phyloP scores from a whole-genome alignment of 2,113 vertebrate species.

The Uropsilus gracilis region DNA sequence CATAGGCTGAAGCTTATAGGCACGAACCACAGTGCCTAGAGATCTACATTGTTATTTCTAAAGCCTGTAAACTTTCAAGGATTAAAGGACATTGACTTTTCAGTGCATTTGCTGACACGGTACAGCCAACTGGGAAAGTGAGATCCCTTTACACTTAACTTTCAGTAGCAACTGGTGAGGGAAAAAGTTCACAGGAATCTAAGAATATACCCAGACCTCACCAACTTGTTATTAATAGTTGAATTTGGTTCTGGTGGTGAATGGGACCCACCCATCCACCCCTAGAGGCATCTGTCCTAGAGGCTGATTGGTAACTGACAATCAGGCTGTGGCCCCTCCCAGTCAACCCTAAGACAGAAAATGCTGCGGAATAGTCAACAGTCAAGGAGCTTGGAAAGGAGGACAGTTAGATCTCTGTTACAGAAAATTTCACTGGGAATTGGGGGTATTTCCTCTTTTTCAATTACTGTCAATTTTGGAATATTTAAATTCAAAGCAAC shows the following conservation, averaged over 20 bases:
- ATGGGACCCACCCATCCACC: too few relatives aligned
- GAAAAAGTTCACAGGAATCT: not conserved
- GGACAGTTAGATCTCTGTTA: not conserved
- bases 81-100: not conserved
- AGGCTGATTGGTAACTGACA: not conserved
- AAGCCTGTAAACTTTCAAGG: not conserved
- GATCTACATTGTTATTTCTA: too few relatives aligned
- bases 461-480: not conserved
- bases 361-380: not conserved
- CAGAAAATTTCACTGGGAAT: not conserved
- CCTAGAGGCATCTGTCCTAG: not conserved
- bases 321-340: not conserved
- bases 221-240: slow-evolving; percentile 6
- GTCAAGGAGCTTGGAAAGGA: not conserved
- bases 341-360: not conserved
- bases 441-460: not conserved
- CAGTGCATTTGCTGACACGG: not conserved
- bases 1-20: too few relatives aligned
- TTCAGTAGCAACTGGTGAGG: not conserved
- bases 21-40: too few relatives aligned
- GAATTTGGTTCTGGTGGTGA: not conserved
- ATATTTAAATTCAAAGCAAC: not conserved
- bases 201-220: not conserved
- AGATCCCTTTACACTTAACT: not conserved
- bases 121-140: not conserved